Conservation (phyloP, 2,113 vertebrate genomes). For the Ciconia maguari region DNA sequence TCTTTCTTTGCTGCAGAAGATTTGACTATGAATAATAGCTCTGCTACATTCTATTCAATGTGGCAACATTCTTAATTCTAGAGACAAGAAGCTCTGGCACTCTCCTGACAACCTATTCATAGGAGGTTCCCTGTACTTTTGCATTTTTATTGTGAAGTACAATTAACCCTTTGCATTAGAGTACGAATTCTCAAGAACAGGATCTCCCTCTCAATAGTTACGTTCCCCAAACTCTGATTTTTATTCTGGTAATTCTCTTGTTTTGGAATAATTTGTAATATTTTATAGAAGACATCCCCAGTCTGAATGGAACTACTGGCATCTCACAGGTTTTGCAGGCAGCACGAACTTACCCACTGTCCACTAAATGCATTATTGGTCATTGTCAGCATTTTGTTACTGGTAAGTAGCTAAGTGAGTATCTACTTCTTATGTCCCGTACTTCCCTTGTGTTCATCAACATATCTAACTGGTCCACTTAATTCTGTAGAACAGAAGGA, state of each 20-base stretch:
- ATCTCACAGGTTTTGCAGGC: not conserved
- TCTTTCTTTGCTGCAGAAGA: not conserved
- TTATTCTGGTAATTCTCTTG: not conserved
- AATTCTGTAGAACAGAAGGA: not conserved
- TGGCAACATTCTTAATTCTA: not conserved
- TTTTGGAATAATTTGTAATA: not conserved
- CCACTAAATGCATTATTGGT: not conserved
- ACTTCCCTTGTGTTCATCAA: not conserved
- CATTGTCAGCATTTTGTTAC: not conserved
- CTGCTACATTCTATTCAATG: not conserved
- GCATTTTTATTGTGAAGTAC: not conserved
- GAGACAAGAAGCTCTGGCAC: not conserved
- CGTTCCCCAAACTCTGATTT: not conserved
- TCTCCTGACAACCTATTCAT: not conserved
- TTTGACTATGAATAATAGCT: not conserved
- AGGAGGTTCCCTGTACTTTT: not conserved
- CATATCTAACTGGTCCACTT: not conserved
- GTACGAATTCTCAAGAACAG: not conserved
- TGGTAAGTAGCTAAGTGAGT: not conserved
- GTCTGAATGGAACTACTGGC: not conserved
- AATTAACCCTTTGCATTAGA: not conserved
- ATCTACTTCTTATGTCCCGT: accelerated
- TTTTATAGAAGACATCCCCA: not conserved
- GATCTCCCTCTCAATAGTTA: not conserved
- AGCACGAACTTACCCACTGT: not conserved